A percentile compares a stretch with the other conserved stretches of the same genome.
phyloP scores from a whole-genome alignment of 2,113 vertebrate genomes.

The Scopus umbretta region DNA sequence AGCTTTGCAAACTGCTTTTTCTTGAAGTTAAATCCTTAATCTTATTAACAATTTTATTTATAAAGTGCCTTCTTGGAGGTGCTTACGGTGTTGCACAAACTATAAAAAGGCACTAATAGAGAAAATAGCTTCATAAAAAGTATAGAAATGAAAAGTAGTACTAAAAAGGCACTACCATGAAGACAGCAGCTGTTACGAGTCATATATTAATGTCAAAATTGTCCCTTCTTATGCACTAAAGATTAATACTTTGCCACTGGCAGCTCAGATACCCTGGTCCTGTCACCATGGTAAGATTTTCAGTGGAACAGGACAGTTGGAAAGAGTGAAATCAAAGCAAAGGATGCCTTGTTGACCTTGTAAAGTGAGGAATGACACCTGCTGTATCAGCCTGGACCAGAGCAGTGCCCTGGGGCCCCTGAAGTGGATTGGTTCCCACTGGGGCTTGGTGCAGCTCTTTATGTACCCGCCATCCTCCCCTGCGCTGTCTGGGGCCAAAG shows the following conservation, averaged over 20 bases:
- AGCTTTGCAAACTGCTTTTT: neutral
- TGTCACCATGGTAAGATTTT: neutral
- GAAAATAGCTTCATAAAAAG: conserved; percentile 18
- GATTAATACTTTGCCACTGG: neutral
- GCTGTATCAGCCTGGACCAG: neutral
- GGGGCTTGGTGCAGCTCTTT: fast-evolving
- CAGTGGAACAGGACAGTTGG: neutral
- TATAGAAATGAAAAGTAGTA: neutral
- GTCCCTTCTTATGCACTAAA: neutral
- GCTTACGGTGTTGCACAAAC: neutral
- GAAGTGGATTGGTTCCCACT: neutral
- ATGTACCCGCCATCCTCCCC: too few relatives aligned
- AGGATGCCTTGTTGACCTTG: neutral
- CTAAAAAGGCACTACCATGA: neutral
- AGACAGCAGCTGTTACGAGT: neutral
- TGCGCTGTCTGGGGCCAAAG: neutral
- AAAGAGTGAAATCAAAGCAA: neutral
- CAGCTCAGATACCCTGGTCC: neutral
- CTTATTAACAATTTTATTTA: conserved; percentile 30
- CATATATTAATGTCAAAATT: neutral
- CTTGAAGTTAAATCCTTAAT: conserved; percentile 1
- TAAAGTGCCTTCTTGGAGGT: neutral
- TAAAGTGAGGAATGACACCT: neutral
- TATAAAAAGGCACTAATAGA: conserved; percentile 10
- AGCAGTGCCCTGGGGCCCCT: neutral